Percentiles rank a stretch among this genome's conserved stretches.
Conservation (phyloP, 2,797 vertebrate species). For the Eulemur coronatus region DNA sequence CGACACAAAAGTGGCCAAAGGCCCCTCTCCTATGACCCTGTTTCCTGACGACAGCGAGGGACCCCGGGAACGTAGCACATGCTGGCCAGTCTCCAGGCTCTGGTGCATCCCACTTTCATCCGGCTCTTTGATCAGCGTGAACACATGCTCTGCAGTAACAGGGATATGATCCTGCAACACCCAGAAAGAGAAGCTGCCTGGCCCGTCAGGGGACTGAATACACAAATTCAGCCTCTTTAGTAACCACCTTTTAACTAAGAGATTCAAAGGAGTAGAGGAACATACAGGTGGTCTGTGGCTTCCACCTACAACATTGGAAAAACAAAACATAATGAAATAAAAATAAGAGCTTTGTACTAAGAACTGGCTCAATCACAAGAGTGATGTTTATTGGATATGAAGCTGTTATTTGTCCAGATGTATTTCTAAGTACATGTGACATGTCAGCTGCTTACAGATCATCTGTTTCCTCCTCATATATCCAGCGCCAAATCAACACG, state of each 20-base stretch:
- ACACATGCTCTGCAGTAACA: fast-evolving
- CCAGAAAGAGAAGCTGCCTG: neutral
- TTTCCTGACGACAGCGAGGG: neutral
- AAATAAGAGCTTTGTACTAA: neutral
- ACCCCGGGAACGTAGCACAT: fast-evolving
- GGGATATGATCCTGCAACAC: fast-evolving
- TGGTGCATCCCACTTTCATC: neutral
- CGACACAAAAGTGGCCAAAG: fast-evolving
- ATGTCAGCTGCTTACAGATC: slow-evolving; percentile 75
- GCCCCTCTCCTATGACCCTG: neutral
- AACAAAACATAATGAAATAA: neutral
- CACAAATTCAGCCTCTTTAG: neutral
- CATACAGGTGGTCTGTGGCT: fast-evolving
- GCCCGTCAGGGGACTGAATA: neutral
- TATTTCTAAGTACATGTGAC: slow-evolving; percentile 75
- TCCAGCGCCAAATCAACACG: slow-evolving; percentile 71
- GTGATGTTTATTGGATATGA: slow-evolving; percentile 69
- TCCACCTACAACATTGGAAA: neutral
- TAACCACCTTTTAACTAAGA: neutral
- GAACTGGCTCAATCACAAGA: neutral
- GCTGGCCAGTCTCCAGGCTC: fast-evolving
- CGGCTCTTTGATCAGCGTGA: neutral
- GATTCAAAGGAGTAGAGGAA: neutral
- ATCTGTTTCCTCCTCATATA: slow-evolving; percentile 68
- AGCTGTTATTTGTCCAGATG: slow-evolving; percentile 71